Percentiles rank a stretch among this genome's conserved stretches.
Evolutionary conservation across 2,888 invertebrate species (phyloP).

Genomic region (Torymus auratus): DNA sequence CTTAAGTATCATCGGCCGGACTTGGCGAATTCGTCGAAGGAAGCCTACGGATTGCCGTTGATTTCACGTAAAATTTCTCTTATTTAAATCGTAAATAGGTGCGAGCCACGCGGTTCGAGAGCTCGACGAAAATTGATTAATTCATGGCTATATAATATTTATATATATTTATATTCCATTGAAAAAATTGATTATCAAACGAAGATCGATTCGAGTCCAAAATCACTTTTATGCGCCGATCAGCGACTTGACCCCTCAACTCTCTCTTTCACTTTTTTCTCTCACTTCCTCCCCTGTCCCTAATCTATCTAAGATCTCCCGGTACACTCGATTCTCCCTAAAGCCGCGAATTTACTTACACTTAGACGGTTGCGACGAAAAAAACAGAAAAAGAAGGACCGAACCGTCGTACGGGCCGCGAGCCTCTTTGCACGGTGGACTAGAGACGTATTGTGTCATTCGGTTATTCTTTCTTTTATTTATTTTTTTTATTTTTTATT

Average conservation of each 20-base stretch:
- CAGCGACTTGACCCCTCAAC: constrained; percentile 29
- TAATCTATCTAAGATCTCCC: constrained; percentile 19
- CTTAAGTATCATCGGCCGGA: constrained; percentile 25
- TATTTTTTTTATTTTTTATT: too few species aligned
- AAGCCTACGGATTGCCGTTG: constrained; percentile 40
- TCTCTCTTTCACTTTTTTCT: neutral
- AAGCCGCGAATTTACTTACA: constrained; percentile 15
- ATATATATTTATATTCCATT: constrained; percentile 4
- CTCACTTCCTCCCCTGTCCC: neutral
- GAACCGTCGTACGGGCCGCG: constrained; percentile 29
- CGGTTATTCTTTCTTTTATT: too few species aligned
- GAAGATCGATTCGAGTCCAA: constrained; percentile 45
- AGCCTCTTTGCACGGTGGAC: constrained; percentile 51
- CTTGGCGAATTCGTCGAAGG: constrained; percentile 33
- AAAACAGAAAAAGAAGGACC: constrained; percentile 40
- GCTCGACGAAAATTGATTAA: constrained; percentile 26
- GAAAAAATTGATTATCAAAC: constrained; percentile 43
- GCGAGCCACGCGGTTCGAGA: constrained; percentile 15
- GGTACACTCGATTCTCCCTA: constrained; percentile 32
- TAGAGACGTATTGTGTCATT: constrained; percentile 41
- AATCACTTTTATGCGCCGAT: constrained; percentile 32
- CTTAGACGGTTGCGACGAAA: constrained; percentile 22
- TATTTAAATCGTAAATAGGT: constrained; percentile 15
- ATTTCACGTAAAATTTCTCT: constrained; percentile 31
- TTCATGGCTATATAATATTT: neutral